A percentile compares a stretch with the other conserved stretches of the same genome.
These are phyloP conservation scores for Connochaetes taurinus DNA, from an alignment of 2,113 vertebrate species.

Conservation along the genomic window DNA sequence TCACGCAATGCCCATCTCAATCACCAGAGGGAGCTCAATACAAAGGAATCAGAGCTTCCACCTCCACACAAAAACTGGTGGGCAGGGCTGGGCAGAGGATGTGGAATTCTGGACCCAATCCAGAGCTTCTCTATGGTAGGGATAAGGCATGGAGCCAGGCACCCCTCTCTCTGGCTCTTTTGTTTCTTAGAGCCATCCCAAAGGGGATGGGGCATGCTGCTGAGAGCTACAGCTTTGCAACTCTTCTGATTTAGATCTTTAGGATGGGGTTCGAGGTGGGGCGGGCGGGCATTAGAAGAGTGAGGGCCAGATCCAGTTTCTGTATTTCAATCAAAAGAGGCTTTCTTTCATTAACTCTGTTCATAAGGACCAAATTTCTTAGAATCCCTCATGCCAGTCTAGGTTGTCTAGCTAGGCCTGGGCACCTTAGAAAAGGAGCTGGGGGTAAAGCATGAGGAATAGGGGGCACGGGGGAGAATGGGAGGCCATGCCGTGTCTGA, in stretches of 20 bases:
- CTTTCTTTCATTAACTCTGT: background rate
- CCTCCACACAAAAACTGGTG: background rate
- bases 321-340: background rate
- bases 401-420: background rate
- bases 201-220: background rate
- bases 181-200: background rate
- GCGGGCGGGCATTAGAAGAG: background rate
- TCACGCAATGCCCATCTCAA: background rate
- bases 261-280: background rate
- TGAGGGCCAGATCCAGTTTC: background rate
- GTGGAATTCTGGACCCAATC: background rate
- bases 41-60: slow-evolving; percentile 7
- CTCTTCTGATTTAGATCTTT: background rate
- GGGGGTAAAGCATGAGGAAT: background rate
- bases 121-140: background rate
- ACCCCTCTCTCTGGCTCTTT: background rate
- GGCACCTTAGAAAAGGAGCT: background rate
- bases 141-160: background rate
- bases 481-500: background rate
- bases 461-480: background rate
- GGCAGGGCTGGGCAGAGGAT: background rate
- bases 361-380: background rate
- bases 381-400: background rate
- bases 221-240: background rate
- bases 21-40: slow-evolving; percentile 20